Percentiles rank a stretch among this genome's conserved stretches.
phyloP scores from a whole-genome alignment of 1,140 invertebrate genomes.

The Pogonomyrmex barbatus region DNA sequence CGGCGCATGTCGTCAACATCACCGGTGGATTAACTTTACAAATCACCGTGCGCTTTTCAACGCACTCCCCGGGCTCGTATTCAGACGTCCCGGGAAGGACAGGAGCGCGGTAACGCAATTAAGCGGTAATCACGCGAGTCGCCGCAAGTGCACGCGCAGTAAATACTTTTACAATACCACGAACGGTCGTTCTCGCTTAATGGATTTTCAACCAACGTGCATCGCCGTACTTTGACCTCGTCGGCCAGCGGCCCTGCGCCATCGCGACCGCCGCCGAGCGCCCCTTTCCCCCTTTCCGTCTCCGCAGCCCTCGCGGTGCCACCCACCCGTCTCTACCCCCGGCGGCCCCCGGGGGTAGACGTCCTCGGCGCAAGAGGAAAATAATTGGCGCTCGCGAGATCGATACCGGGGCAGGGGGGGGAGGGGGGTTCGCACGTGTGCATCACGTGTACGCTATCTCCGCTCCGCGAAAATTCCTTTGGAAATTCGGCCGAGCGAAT shows the following conservation, averaged over 20 bases:
- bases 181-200: constrained; percentile 39
- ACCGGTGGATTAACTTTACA: constrained; percentile 27
- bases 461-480: background rate
- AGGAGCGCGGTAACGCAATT: constrained; percentile 27
- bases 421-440: constrained; percentile 23
- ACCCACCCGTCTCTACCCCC: constrained; percentile 16
- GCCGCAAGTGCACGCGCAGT: constrained; percentile 23
- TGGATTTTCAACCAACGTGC: constrained; percentile 55
- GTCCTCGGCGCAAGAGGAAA: constrained; percentile 67
- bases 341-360: constrained; percentile 53
- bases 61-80: background rate
- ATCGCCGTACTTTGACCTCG: constrained; percentile 52
- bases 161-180: constrained; percentile 34
- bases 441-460: constrained; percentile 12
- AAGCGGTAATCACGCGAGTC: constrained; percentile 53
- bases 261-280: constrained; percentile 1
- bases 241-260: constrained; percentile 30
- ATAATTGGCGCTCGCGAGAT: constrained; percentile 70
- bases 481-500: constrained; percentile 37
- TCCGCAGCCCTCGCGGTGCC: constrained; percentile 6
- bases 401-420: constrained; percentile 62
- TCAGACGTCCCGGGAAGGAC: background rate
- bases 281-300: constrained; percentile 24
- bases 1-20: background rate
- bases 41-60: constrained; percentile 11